These are phyloP conservation scores for Dinoponera quadriceps DNA, from an alignment of 1,140 invertebrate genomes.

Conservation along the genomic window DNA sequence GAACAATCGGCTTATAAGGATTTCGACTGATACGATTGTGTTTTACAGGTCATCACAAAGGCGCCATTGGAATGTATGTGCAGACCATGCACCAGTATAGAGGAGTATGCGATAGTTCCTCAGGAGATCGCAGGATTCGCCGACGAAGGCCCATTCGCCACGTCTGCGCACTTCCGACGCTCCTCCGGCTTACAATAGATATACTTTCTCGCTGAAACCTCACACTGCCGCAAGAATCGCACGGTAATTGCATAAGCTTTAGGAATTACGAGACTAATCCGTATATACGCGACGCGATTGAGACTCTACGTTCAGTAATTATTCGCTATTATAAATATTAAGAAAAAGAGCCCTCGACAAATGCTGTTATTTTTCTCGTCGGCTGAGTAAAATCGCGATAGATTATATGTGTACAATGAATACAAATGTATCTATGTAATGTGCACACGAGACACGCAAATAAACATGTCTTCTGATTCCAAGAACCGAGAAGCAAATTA, in stretches of 20 bases:
- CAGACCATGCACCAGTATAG: constrained; percentile 94
- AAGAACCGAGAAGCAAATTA: no score
- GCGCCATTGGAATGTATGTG: constrained; percentile 97
- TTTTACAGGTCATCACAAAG: constrained; percentile 92
- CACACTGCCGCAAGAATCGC: neutral
- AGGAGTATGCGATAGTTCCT: constrained; percentile 94
- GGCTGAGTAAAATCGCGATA: no score
- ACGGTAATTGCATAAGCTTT: neutral
- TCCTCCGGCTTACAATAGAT: constrained; percentile 79
- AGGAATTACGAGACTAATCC: neutral
- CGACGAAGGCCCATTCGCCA: constrained; percentile 90
- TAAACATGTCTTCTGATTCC: no score
- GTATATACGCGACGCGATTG: constrained; percentile 2
- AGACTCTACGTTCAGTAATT: neutral
- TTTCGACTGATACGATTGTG: no score
- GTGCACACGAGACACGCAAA: no score
- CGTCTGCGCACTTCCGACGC: constrained; percentile 90
- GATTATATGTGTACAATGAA: no score
- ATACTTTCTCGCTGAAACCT: neutral
- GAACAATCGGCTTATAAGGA: no score
- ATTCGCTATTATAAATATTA: constrained; percentile 16
- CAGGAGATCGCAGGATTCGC: constrained; percentile 95
- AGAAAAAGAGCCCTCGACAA: no score
- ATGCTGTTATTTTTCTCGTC: no score
- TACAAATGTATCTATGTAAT: no score